A percentile compares a stretch with the other conserved stretches of the same genome.
phyloP scores from a whole-genome alignment of 2,888 invertebrate genomes.

The Rapana venosa region DNA sequence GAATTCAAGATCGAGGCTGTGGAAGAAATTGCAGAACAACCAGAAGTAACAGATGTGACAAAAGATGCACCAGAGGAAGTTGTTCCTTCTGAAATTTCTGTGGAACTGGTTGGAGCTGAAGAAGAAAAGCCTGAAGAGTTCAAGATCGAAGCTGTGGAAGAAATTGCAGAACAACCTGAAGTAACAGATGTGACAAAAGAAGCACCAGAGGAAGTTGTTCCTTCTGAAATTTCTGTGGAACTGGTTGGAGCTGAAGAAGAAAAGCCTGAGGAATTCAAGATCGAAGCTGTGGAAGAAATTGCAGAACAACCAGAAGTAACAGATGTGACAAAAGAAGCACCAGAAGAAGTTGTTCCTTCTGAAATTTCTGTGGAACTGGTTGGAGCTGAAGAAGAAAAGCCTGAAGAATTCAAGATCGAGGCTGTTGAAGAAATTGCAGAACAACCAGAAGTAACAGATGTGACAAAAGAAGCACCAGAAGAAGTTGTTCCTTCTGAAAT shows the following conservation, averaged over 20 bases:
- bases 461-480: slow-evolving; percentile 46
- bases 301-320: slow-evolving; percentile 46
- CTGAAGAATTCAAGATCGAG: slow-evolving; percentile 51
- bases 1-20: slow-evolving; percentile 44
- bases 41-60: slow-evolving; percentile 44
- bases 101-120: slow-evolving; percentile 48
- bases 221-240: slow-evolving; percentile 49
- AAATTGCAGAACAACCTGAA: slow-evolving; percentile 49
- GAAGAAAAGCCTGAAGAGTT: slow-evolving; percentile 43
- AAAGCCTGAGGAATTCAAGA: slow-evolving; percentile 44
- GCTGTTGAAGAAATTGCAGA: slow-evolving; percentile 48
- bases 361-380: slow-evolving; percentile 47
- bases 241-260: slow-evolving; percentile 48
- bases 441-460: slow-evolving; percentile 48
- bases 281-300: slow-evolving; percentile 47
- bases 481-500: slow-evolving; percentile 50
- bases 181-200: slow-evolving; percentile 44
- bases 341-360: slow-evolving; percentile 50
- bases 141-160: slow-evolving; percentile 50
- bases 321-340: slow-evolving; percentile 47
- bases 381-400: slow-evolving; percentile 44
- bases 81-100: slow-evolving; percentile 45
- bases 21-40: slow-evolving; percentile 47
- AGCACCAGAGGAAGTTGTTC: slow-evolving; percentile 46
- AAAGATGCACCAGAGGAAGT: slow-evolving; percentile 46